Conservation (phyloP, 2,888 invertebrate species). For the Cryptocephalus moraei region DNA sequence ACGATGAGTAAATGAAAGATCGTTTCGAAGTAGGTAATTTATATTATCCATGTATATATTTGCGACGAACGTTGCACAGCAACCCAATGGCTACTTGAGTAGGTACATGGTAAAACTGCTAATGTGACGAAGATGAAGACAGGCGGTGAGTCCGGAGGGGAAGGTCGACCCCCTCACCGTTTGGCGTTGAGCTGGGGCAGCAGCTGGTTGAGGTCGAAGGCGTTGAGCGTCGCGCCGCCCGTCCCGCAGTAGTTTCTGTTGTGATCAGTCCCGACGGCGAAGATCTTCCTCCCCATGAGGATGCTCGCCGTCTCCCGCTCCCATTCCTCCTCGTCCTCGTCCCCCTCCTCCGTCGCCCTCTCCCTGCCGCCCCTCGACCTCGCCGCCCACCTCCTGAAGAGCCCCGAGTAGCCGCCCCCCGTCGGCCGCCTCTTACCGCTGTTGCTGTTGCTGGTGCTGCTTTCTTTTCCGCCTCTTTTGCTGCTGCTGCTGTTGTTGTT, state of each 20-base stretch:
- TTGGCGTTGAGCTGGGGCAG: constrained; percentile 9
- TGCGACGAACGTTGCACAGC: too few relatives aligned
- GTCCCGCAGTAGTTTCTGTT: constrained; percentile 21
- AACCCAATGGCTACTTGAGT: too few relatives aligned
- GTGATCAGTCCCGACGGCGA: constrained; percentile 12
- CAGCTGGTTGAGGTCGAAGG: constrained; percentile 21
- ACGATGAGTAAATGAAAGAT: too few relatives aligned
- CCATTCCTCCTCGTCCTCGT: constrained; percentile 28
- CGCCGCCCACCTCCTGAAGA: constrained; percentile 17
- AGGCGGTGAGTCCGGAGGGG: too few relatives aligned
- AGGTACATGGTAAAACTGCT: too few relatives aligned
- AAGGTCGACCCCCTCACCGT: too few relatives aligned
- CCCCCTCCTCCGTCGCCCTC: constrained; percentile 1
- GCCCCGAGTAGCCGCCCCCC: constrained; percentile 1
- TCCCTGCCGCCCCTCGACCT: constrained; percentile 16
- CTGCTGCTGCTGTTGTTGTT: constrained; percentile 22
- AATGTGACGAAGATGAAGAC: too few relatives aligned
- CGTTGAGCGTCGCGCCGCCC: constrained; percentile 18
- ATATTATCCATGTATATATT: too few relatives aligned
- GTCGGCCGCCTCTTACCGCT: constrained; percentile 2
- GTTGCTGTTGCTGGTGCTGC: constrained; percentile 8
- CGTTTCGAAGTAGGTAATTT: too few relatives aligned
- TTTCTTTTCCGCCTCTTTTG: constrained; percentile 32
- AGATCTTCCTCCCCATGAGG: constrained; percentile 27
- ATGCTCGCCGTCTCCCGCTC: constrained; percentile 49